Conservation (phyloP, 2,113 vertebrate genomes). For the Scopus umbretta region DNA sequence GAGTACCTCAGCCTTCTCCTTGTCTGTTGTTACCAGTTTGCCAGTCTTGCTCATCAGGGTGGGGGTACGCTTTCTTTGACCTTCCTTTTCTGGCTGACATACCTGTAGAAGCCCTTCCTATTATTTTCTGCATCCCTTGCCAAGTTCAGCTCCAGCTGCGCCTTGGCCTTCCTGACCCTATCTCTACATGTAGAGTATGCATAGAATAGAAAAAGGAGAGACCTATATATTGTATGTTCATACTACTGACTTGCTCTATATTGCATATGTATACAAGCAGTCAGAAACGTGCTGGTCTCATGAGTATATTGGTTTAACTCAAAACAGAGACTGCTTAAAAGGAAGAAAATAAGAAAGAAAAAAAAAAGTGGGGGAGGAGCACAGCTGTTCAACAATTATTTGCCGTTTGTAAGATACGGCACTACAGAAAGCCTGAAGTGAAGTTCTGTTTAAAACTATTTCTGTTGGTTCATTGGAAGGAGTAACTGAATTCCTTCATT, state of each 20-base stretch:
- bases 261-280: background rate
- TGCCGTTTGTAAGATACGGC: background rate
- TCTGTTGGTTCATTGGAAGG: background rate
- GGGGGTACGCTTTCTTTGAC: too few species aligned
- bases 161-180: too few species aligned
- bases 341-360: background rate
- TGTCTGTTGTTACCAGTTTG: too few species aligned
- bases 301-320: background rate
- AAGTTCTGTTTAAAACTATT: background rate
- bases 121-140: too few species aligned
- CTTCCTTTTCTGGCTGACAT: too few species aligned
- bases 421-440: background rate
- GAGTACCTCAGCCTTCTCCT: too few species aligned
- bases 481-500: background rate
- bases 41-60: too few species aligned
- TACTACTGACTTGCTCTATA: background rate
- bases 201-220: background rate
- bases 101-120: too few species aligned
- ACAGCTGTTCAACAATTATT: background rate
- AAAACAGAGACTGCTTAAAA: background rate
- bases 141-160: too few species aligned
- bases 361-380: accelerated
- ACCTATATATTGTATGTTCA: background rate
- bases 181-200: background rate
- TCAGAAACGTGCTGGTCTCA: background rate